Evolutionary conservation across 2,888 invertebrate genomes (phyloP).

Genomic region (Notocelia uddmanniana): DNA sequence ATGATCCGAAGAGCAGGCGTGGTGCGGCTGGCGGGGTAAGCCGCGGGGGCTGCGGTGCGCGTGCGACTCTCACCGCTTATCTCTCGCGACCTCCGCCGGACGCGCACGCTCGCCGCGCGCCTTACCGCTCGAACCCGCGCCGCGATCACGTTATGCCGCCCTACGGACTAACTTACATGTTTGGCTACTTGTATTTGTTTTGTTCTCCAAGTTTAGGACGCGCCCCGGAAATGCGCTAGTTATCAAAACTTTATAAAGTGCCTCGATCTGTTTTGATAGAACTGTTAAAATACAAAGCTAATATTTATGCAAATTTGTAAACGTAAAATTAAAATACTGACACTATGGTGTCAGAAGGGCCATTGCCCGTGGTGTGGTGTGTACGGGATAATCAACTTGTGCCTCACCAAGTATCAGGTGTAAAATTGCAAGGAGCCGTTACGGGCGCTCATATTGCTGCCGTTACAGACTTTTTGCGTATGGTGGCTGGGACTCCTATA

Average conservation of each 20-base stretch:
- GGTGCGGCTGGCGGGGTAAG: conserved; percentile 64
- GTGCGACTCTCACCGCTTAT: conserved; percentile 84
- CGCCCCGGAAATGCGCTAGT: conserved; percentile 73
- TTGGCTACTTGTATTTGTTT: conserved; percentile 68
- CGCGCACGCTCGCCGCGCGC: conserved; percentile 79
- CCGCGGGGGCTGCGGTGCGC: conserved; percentile 69
- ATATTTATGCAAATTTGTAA: conserved; percentile 42
- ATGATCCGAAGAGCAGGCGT: conserved; percentile 74
- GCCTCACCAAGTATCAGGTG: conserved; percentile 88
- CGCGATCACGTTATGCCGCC: conserved; percentile 79
- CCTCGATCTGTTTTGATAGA: conserved; percentile 14
- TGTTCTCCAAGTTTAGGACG: conserved; percentile 70
- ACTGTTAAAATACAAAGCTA: conserved; percentile 19
- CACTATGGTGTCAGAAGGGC: conserved; percentile 88
- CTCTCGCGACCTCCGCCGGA: conserved; percentile 85
- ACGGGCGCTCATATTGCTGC: conserved; percentile 89
- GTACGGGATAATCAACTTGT: conserved; percentile 89
- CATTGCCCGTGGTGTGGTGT: conserved; percentile 88
- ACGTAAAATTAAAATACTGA: conserved; percentile 27
- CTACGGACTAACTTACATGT: conserved; percentile 69
- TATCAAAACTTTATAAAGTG: conserved; percentile 51
- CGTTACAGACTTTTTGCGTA: conserved; percentile 87
- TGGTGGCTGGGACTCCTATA: conserved; percentile 87
- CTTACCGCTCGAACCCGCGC: conserved; percentile 64
- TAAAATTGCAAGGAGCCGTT: conserved; percentile 87